phyloP scores from a whole-genome alignment of 2,113 vertebrate species.

The Panurus biarmicus region DNA sequence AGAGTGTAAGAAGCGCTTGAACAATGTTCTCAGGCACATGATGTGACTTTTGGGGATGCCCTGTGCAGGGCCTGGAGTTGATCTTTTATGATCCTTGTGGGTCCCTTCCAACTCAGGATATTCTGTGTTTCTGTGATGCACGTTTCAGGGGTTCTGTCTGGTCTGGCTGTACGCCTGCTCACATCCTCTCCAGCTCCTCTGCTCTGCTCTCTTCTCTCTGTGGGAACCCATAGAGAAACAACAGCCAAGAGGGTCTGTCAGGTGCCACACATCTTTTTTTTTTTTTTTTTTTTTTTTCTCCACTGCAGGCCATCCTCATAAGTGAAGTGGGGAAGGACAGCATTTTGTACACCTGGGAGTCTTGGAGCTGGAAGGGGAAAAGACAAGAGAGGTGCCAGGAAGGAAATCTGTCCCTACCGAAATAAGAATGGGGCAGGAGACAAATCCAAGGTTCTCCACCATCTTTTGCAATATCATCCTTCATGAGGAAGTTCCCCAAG shows the following conservation, averaged over 20 bases:
- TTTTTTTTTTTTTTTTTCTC: too few species aligned
- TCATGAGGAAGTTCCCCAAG: not conserved
- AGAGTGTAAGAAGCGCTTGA: accelerated
- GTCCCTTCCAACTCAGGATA: not conserved
- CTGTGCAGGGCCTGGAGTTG: not conserved
- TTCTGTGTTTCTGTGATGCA: not conserved
- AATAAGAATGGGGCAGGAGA: not conserved
- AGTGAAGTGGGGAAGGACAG: not conserved
- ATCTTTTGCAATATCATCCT: not conserved
- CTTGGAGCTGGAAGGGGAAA: not conserved
- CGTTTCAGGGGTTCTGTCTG: not conserved
- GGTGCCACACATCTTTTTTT: not conserved
- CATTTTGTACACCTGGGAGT: not conserved
- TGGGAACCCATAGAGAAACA: not conserved
- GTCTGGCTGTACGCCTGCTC: not conserved
- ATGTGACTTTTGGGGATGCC: not conserved
- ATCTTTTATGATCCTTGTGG: not conserved
- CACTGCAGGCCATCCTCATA: not conserved
- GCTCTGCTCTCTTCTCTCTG: not conserved
- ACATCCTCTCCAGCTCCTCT: not conserved
- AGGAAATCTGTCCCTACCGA: not conserved
- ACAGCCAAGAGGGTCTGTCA: not conserved
- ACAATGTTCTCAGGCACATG: too few species aligned
- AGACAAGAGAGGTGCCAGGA: not conserved
- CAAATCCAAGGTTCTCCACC: not conserved